phyloP scores from a whole-genome alignment of 2,797 vertebrate genomes.

The Silurus lanzhouensis region DNA sequence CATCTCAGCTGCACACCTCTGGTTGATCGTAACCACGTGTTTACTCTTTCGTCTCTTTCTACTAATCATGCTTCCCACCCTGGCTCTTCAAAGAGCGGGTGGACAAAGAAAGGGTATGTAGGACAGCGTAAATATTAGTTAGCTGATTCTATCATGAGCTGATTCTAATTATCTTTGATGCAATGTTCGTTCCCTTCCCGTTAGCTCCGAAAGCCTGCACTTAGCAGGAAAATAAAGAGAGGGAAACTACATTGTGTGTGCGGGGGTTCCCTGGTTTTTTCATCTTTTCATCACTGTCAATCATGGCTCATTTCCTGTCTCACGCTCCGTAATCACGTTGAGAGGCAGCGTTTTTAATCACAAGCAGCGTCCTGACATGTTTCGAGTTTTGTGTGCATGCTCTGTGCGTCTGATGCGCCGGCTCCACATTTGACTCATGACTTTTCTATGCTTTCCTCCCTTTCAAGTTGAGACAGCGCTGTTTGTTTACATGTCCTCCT shows the following conservation, averaged over 20 bases:
- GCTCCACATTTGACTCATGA: constrained; percentile 61
- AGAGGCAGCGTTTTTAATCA: constrained; percentile 19
- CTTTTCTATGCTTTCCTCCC: constrained; percentile 57
- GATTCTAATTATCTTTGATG: constrained; percentile 80
- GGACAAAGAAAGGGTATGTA: constrained; percentile 71
- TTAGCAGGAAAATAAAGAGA: constrained; percentile 59
- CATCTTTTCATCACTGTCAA: constrained; percentile 57
- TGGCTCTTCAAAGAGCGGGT: constrained; percentile 60
- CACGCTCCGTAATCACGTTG: constrained; percentile 5
- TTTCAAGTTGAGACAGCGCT: constrained; percentile 72
- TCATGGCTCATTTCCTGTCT: constrained; percentile 43
- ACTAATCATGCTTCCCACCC: constrained; percentile 36
- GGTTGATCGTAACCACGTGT: constrained; percentile 35
- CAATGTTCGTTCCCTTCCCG: constrained; percentile 63
- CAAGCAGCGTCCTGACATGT: constrained; percentile 20
- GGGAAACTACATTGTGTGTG: constrained; percentile 8
- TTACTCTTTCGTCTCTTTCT: constrained; percentile 29
- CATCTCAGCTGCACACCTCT: constrained; percentile 21
- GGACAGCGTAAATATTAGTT: constrained; percentile 76
- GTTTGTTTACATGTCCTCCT: constrained; percentile 78
- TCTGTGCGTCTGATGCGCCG: constrained; percentile 64
- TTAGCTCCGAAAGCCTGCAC: constrained; percentile 61
- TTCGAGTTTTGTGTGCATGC: constrained; percentile 15
- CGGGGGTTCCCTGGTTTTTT: constrained; percentile 17
- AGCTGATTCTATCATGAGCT: constrained; percentile 71